These are phyloP conservation scores for Acanthisitta chloris DNA, from an alignment of 2,113 vertebrate genomes.

Conservation along the genomic window DNA sequence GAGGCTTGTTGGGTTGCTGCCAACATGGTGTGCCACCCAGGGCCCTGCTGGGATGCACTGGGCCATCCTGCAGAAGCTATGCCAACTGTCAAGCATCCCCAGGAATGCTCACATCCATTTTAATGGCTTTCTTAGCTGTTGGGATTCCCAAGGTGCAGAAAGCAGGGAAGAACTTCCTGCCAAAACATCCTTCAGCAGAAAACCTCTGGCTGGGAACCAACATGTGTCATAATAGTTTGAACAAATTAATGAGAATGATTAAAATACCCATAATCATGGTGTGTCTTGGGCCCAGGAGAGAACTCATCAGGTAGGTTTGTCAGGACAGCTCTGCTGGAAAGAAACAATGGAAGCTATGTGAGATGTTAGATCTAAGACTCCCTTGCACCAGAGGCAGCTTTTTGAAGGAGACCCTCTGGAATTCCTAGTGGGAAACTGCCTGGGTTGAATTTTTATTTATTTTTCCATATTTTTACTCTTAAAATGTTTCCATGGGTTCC, in stretches of 20 bases:
- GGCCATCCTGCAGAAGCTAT: background rate
- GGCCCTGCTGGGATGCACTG: background rate
- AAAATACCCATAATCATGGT: background rate
- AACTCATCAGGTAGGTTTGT: background rate
- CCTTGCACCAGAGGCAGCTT: background rate
- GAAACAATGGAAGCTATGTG: background rate
- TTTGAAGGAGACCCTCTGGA: background rate
- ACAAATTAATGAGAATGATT: conserved; percentile 8
- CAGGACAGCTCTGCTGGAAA: background rate
- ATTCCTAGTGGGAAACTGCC: background rate
- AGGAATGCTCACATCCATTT: background rate
- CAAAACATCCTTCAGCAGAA: background rate
- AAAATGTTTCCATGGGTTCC: background rate
- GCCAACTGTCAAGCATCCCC: background rate
- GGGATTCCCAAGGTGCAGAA: background rate
- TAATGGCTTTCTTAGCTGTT: background rate
- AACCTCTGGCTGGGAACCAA: background rate
- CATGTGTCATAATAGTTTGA: background rate
- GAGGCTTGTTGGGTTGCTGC: background rate
- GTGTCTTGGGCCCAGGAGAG: background rate
- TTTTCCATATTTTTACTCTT: background rate
- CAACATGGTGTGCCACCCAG: rapidly evolving
- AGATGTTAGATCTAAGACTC: background rate
- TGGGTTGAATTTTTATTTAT: background rate
- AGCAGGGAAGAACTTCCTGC: background rate